Base-by-base conservation (phyloP, 2,888 invertebrate species). In the Azorinus chamasolen region DNA sequence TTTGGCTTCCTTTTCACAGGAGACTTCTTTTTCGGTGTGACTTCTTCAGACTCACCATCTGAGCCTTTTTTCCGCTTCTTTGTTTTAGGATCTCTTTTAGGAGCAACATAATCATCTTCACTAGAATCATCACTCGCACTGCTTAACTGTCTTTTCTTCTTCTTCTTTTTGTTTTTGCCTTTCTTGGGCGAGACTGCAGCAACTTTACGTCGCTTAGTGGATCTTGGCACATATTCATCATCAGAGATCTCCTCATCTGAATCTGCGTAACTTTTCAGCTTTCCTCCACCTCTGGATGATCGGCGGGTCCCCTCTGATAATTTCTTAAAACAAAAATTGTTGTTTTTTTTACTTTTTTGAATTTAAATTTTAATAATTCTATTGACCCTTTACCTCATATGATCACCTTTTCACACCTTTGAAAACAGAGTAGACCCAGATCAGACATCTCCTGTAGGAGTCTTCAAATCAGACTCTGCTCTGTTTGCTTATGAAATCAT, bases 61-160 rank as follows among this genome's bases (percentile, higher is more conserved):
- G 54, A 57, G 16, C n/a, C n/a, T 51, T 75, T 54, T 65, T 83
- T 79, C 54, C 63, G 57, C 58, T 66, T 73, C 66, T 74, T 79
- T 0, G 72, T 73, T 59, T 76, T 80, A 27, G 74, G 70, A 53
- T 80, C 78, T 57, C 79, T 46, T 45, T 70, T 70, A 43, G 78
- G 79, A 10, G 78, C 73, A 20, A 80, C 82, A 54, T 77, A 83
- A 55, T 79, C 77, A 58, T 85, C 83, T 27, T 80, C 82, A 57
- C 80, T 83, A 0, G 73, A 73, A 27, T 76, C 81, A 14, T 82
- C 82, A 22, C 65, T 71, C 20, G 54, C 66, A 27, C 46, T 57
- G 4, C 39, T 50, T 37, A 55, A 53, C 41, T 48, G 51, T 16
- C 59, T 69, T 53, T 51, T 73, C 54, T 51, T 72, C 12, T 22